Evolutionary conservation across 2,797 vertebrate species (phyloP), one percentile per base, ranked within the genome.

Genomic region (Tapera naevia): DNA sequence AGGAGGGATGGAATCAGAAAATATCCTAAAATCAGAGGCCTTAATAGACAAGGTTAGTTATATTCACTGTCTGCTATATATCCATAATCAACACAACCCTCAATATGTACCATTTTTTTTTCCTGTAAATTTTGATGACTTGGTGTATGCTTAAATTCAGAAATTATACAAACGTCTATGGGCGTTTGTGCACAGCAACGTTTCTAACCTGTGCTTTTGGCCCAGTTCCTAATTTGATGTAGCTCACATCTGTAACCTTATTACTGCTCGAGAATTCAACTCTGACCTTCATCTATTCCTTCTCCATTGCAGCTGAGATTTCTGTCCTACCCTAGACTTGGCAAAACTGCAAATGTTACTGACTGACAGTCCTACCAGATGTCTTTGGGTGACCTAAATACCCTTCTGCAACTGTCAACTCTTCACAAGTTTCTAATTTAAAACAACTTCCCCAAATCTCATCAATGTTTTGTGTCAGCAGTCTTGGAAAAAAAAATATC

Each of bases 321-420:
- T 93, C 73, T 70, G 3, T 60, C 66, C 70, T 37, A 45, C 41
- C 33, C 43, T 28, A 35, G 5, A 7, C 76, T 75, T 66, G 88
- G 83, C 54, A 86, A 69, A 84, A n/a, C 27, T 5, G 12, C 33
- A 58, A 0, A 0, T 58, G n/a, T 32, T 86, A 54, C 79, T 79
- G 58, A 86, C 71, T 96, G 93, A 81, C 91, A 94, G 80, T 58
- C 64, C 74, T 81, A 79, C 78, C 95, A 92, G 87, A 91, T 92
- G 94, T 71, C 91, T 93, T 80, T 54, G 65, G 27, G 61, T 69
- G 91, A 94, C 91, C 88, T 64, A 80, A 33, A 53, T 27, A 45
- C 67, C 94, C 85, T 93, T 57, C 50, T 67, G 69, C 57, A 87
- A 93, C 79, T 91, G 91, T 80, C 93, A 95, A 2, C 72, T 61